Evolutionary conservation across 2,113 vertebrate species (phyloP).

Genomic region (Scophthalmus maximus): DNA sequence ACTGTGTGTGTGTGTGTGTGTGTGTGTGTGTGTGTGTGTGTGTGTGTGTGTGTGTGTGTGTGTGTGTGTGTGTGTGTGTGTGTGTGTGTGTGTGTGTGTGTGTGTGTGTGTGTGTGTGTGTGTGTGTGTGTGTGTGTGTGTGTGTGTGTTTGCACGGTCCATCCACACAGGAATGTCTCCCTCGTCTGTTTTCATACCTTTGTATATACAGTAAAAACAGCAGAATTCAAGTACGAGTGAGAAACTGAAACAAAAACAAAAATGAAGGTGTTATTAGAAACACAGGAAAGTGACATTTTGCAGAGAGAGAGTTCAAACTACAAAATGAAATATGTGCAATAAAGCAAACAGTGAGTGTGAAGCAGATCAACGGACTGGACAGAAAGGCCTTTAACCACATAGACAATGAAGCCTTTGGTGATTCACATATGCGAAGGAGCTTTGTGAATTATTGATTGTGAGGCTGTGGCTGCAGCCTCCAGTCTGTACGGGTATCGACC

Average conservation of each 20-base stretch:
- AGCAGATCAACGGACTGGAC: background rate
- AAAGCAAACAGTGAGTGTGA: background rate
- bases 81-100: slow-evolving; percentile 14
- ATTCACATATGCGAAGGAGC: slow-evolving; percentile 41
- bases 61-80: slow-evolving; percentile 17
- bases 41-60: slow-evolving; percentile 15
- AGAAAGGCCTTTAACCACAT: slow-evolving; percentile 4
- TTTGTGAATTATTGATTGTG: slow-evolving; percentile 64
- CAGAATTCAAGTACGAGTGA: background rate
- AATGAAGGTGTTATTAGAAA: background rate
- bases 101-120: slow-evolving; percentile 17
- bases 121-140: slow-evolving; percentile 15
- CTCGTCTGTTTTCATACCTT: slow-evolving; percentile 19
- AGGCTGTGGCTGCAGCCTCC: slow-evolving; percentile 35
- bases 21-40: slow-evolving; percentile 11
- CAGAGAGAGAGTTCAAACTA: background rate
- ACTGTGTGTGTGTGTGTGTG: slow-evolving; percentile 4
- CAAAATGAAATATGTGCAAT: background rate
- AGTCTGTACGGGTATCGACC: slow-evolving; percentile 52
- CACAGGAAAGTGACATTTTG: background rate
- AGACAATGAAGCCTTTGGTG: slow-evolving; percentile 20
- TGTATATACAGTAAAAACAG: background rate
- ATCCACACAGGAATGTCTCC: slow-evolving; percentile 43
- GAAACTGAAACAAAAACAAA: background rate
- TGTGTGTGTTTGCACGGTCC: slow-evolving; percentile 11